phyloP scores from a whole-genome alignment of 2,888 invertebrate genomes.

The Arge pagana region DNA sequence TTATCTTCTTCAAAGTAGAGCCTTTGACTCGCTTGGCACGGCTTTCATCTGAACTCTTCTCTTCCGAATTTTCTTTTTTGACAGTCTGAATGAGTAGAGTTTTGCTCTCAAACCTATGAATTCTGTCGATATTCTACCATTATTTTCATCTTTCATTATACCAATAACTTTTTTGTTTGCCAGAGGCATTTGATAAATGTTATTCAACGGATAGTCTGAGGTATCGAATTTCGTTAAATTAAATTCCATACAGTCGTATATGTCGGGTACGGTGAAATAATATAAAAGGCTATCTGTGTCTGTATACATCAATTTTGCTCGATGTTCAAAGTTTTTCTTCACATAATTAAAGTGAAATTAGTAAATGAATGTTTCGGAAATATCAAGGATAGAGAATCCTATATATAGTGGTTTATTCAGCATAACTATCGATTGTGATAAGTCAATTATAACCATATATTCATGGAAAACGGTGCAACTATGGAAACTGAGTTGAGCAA shows the following conservation, averaged over 20 bases:
- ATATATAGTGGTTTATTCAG: slow-evolving; percentile 9
- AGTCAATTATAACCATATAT: slow-evolving; percentile 9
- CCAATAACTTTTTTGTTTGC: slow-evolving; percentile 25
- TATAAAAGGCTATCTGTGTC: not conserved
- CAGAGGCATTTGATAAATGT: too few species aligned
- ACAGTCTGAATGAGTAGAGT: too few species aligned
- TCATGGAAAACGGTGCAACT: slow-evolving; percentile 9
- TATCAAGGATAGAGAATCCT: slow-evolving; percentile 2
- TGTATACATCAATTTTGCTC: not conserved
- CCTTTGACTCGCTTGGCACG: too few species aligned
- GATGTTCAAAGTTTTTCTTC: slow-evolving; percentile 9
- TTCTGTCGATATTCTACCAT: slow-evolving; percentile 37
- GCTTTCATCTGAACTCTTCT: too few species aligned
- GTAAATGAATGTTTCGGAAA: not conserved
- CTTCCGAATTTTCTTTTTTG: too few species aligned
- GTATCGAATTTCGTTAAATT: not conserved
- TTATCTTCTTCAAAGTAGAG: too few species aligned
- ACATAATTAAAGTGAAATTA: slow-evolving; percentile 11
- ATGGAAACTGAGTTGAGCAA: slow-evolving; percentile 6
- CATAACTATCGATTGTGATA: not conserved
- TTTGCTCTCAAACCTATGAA: slow-evolving; percentile 40
- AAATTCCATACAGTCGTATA: not conserved
- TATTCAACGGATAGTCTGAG: not conserved
- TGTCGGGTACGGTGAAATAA: not conserved
- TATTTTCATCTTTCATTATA: slow-evolving; percentile 43